Conservation (phyloP, 2,113 vertebrate species). For the Cebus imitator region DNA sequence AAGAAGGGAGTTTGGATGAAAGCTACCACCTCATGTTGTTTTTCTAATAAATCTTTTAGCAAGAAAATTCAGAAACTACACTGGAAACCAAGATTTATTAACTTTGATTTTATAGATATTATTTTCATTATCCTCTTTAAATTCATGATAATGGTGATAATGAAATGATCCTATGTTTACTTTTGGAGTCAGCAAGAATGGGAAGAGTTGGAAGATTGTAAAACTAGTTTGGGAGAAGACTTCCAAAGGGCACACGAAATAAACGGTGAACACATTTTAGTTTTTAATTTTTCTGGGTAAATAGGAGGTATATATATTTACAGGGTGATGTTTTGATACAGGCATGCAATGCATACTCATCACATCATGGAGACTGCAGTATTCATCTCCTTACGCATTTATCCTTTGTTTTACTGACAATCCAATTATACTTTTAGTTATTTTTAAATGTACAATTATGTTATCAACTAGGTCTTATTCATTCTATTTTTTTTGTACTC, state of each 20-base stretch:
- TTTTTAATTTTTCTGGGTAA: no score
- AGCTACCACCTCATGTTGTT: background rate
- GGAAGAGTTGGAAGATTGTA: background rate
- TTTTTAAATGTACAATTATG: no score
- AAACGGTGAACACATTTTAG: background rate
- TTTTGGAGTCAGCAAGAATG: background rate
- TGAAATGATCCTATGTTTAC: background rate
- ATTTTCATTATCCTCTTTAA: background rate
- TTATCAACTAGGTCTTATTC: no score
- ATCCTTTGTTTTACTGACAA: no score
- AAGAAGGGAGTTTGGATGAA: background rate
- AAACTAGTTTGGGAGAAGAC: background rate
- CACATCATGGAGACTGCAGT: no score
- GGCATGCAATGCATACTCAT: no score
- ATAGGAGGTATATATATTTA: no score
- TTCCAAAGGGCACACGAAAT: background rate
- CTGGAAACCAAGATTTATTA: background rate
- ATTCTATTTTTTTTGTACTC: no score
- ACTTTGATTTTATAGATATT: background rate
- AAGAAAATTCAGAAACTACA: constrained; percentile 21
- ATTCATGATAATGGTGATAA: background rate
- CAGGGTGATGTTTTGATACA: no score
- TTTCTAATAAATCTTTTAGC: background rate
- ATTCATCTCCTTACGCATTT: no score
- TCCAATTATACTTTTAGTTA: no score